Evolutionary conservation across 2,888 invertebrate species (phyloP).

Genomic region (Ormyrus thymus): DNA sequence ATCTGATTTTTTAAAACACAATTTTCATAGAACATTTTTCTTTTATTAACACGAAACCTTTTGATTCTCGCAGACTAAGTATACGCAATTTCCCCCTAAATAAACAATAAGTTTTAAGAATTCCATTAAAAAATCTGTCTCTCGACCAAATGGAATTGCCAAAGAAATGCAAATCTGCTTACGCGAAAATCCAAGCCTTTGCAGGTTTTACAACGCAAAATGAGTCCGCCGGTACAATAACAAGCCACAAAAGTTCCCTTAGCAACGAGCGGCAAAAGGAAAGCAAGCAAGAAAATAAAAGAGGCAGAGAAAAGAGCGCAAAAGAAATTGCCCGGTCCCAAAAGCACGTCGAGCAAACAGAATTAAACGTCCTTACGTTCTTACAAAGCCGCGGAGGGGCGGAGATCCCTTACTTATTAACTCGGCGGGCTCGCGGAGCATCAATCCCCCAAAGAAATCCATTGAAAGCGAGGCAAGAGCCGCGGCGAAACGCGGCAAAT

Average conservation of each 20-base stretch:
- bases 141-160: no score
- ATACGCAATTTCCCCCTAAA: no score
- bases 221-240: neutral
- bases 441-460: slow-evolving; percentile 40
- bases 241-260: neutral
- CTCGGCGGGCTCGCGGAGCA: neutral
- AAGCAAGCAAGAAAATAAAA: neutral
- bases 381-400: neutral
- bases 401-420: slow-evolving; percentile 17
- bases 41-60: no score
- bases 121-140: no score
- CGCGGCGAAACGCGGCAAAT: neutral
- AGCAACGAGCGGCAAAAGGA: neutral
- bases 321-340: neutral
- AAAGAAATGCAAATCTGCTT: no score
- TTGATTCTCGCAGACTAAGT: no score
- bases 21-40: no score
- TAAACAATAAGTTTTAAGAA: no score
- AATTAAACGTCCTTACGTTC: slow-evolving; percentile 10
- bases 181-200: no score
- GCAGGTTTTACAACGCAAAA: no score
- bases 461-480: slow-evolving; percentile 7
- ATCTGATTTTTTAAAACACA: no score
- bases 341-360: slow-evolving; percentile 13
- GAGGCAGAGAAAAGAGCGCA: neutral